Conservation (phyloP, 1,140 invertebrate species). For the Platorchestia sp. region DNA sequence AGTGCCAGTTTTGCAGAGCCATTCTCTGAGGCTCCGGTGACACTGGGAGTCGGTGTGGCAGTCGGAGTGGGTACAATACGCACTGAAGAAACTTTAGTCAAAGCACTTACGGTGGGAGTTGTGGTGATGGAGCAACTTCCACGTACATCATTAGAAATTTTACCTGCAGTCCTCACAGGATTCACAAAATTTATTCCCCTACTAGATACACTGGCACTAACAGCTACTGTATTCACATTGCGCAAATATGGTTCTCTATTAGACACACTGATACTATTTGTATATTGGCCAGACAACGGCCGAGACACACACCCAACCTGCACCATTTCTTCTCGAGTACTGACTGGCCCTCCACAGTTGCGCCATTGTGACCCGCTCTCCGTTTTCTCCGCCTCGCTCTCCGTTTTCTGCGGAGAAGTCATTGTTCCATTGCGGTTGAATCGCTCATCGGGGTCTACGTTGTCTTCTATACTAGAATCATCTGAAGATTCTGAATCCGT, state of each 20-base stretch:
- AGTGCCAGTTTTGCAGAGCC: conserved; percentile 16
- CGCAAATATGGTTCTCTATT: conserved; percentile 37
- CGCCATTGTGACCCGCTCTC: conserved; percentile 45
- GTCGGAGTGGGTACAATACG: conserved; percentile 52
- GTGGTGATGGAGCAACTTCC: conserved; percentile 54
- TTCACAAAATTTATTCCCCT: background rate
- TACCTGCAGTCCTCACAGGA: conserved; percentile 38
- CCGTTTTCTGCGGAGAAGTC: conserved; percentile 49
- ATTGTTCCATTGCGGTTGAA: conserved; percentile 16
- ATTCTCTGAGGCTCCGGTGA: conserved; percentile 32
- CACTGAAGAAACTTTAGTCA: conserved; percentile 54
- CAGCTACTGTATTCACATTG: conserved; percentile 50
- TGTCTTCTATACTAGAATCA: conserved; percentile 18
- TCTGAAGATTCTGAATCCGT: conserved; percentile 32
- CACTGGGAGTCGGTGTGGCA: conserved; percentile 40
- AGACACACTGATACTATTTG: conserved; percentile 51
- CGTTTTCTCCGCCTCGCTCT: background rate
- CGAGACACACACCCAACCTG: conserved; percentile 26
- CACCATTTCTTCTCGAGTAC: conserved; percentile 16
- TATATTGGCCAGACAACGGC: conserved; percentile 33
- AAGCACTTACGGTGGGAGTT: conserved; percentile 52
- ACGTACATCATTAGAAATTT: conserved; percentile 52
- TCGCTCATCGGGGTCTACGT: background rate
- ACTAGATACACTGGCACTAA: conserved; percentile 47
- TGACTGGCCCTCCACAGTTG: conserved; percentile 46